A percentile compares a stretch with the other conserved stretches of the same genome.
Conservation (phyloP, 1,140 invertebrate genomes). For the Diploscapter pachys region DNA sequence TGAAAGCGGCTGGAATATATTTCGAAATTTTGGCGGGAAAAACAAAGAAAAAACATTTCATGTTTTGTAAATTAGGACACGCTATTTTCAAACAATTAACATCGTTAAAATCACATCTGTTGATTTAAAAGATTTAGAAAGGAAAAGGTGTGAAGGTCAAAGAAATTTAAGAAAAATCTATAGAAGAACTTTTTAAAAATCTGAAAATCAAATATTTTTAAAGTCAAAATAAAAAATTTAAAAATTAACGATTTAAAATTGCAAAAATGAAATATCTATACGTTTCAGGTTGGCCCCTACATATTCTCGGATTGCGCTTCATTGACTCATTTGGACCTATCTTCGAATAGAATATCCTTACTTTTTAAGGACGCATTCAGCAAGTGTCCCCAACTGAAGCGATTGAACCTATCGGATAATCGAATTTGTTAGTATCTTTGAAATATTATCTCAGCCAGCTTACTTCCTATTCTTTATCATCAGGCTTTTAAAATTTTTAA, state of each 20-base stretch:
- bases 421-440: slow-evolving; percentile 29
- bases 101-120: too few species aligned
- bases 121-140: too few species aligned
- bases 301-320: slow-evolving; percentile 47
- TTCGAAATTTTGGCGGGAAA: neutral
- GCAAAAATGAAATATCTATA: neutral
- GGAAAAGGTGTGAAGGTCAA: too few species aligned
- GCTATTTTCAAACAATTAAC: too few species aligned
- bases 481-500: neutral
- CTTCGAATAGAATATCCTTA: slow-evolving; percentile 41
- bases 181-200: too few species aligned
- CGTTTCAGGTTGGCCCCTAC: slow-evolving; percentile 39
- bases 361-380: slow-evolving; percentile 44
- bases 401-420: slow-evolving; percentile 45
- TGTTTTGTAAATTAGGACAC: too few species aligned
- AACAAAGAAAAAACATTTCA: neutral
- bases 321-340: slow-evolving; percentile 39
- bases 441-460: too few species aligned
- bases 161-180: too few species aligned
- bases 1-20: neutral
- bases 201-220: too few species aligned
- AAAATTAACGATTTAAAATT: slow-evolving; percentile 7
- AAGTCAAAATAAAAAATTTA: neutral
- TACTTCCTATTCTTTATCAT: too few species aligned
- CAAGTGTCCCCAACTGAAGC: slow-evolving; percentile 47